Base-by-base conservation (phyloP, 2,888 invertebrate species). In the Drosophila seclusa region DNA sequence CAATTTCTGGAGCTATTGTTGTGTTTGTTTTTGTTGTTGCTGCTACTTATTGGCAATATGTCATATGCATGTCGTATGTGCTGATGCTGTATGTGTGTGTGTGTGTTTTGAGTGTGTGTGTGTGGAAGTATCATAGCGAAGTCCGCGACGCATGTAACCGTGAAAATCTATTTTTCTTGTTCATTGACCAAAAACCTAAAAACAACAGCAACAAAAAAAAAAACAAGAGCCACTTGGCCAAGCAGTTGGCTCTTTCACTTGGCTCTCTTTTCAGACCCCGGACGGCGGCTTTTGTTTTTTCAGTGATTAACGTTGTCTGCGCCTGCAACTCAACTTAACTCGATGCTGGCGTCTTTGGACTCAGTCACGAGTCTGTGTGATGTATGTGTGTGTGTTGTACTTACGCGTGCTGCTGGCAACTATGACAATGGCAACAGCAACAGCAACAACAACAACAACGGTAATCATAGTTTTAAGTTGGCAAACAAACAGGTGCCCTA, bases 151-250 rank as follows among this genome's bases (percentile, higher is more conserved):
- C 86, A 89, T 85, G 83, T 87, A 89, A 87, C 90, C 87, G 90
- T 87, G 87, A 87, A 87, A 89, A 80, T 70, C 83, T 76, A 87
- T 87, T 87, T 87, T 89, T 89, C 87, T 89, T 87, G 90, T 89
- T 87, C 87, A 89, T 89, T 87, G 87, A 86, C 86, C 88, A 87
- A 89, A 84, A 80, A 84, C 69, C 68, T 66, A 62, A 82, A 69
- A 69, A 31, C 45, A 21, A 60, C 53, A 61, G 52, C 48, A 74
- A 59, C 57, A 59, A 53, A 69, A 48, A 42, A 34, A 13, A 52
- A 45, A 49, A 55, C 48, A 59, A 53, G 45, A 70, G 65, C 59
- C 66, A 52, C 11, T 76, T 79, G 73, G 76, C 73, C 66, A 62
- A 54, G 63, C 63, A 73, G 73, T 68, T 61, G 80, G 59, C 62